Percentiles rank a stretch among this genome's conserved stretches.
These are phyloP conservation scores for Xanthia icteritia DNA, from an alignment of 2,888 invertebrate genomes.

Conservation along the genomic window DNA sequence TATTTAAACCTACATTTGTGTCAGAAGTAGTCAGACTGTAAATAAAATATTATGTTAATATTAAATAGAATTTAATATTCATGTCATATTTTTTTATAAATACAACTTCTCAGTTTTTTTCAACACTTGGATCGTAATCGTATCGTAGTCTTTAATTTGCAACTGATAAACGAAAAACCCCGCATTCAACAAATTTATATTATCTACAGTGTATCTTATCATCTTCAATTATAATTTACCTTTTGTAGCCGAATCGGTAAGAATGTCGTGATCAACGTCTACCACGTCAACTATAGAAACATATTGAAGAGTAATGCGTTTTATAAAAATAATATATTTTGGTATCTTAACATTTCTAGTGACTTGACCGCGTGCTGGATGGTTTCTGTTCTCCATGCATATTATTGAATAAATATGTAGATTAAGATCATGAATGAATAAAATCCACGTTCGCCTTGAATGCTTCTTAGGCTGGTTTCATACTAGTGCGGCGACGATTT, in stretches of 20 bases:
- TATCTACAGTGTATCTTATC: slow-evolving; percentile 40
- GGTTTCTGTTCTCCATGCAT: slow-evolving; percentile 28
- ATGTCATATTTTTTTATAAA: no score
- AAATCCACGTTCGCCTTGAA: slow-evolving; percentile 59
- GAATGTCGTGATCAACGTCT: slow-evolving; percentile 13
- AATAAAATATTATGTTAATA: background rate
- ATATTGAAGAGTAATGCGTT: slow-evolving; percentile 23
- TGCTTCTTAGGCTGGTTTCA: slow-evolving; percentile 21
- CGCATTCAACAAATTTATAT: slow-evolving; percentile 3
- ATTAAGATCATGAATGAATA: slow-evolving; percentile 57
- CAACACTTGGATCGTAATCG: slow-evolving; percentile 25
- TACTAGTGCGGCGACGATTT: background rate
- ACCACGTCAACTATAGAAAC: slow-evolving; percentile 6
- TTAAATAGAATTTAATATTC: background rate
- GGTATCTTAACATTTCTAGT: slow-evolving; percentile 31
- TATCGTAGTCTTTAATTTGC: background rate
- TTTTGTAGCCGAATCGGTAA: background rate
- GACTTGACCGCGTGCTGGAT: slow-evolving; percentile 16
- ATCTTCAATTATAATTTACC: slow-evolving; percentile 13
- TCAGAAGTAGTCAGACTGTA: background rate
- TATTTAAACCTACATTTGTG: background rate
- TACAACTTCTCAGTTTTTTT: background rate
- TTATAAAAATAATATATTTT: slow-evolving; percentile 39
- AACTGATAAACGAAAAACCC: slow-evolving; percentile 18
- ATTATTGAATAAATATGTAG: slow-evolving; percentile 52